These are phyloP conservation scores for Cetoscarus ocellatus DNA, from an alignment of 2,797 vertebrate genomes.

Conservation along the genomic window DNA sequence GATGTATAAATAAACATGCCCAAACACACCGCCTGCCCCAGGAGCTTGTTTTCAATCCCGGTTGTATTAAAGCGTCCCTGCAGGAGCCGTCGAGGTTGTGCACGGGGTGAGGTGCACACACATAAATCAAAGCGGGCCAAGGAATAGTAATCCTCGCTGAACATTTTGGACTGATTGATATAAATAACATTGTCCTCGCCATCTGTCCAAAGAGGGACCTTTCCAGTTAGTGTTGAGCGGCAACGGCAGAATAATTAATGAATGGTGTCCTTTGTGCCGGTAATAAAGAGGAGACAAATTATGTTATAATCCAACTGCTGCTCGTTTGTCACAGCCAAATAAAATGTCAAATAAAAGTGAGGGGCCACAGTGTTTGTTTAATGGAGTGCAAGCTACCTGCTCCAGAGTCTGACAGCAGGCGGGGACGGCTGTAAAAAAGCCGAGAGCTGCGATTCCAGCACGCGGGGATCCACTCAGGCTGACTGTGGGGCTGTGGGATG, in stretches of 20 bases:
- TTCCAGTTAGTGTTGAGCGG: conserved; percentile 99
- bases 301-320: conserved; percentile 99
- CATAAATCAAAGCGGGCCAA: conserved; percentile 99
- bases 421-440: conserved; percentile 59
- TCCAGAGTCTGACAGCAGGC: conserved; percentile 86
- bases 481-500: conserved; percentile 34
- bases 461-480: conserved; percentile 50
- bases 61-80: conserved; percentile 80
- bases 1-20: conserved; percentile 74
- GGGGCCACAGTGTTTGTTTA: conserved; percentile 97
- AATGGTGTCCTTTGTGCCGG: conserved; percentile 99
- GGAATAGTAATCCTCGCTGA: conserved; percentile 99
- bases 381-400: conserved; percentile 98
- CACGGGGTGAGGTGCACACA: conserved; percentile 90
- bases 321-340: conserved; percentile 99
- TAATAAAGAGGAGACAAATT: conserved; percentile 99
- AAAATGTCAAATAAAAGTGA: conserved; percentile 99
- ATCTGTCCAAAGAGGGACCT: conserved; percentile 99
- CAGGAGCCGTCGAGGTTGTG: conserved; percentile 85
- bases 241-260: conserved; percentile 99
- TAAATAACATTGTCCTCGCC: conserved; percentile 99
- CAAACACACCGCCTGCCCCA: conserved; percentile 62
- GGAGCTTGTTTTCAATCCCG: conserved; percentile 78
- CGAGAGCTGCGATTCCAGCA: conserved; percentile 25
- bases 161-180: conserved; percentile 99